phyloP scores from a whole-genome alignment of 1,140 invertebrate genomes.

The Gryon sp. region DNA sequence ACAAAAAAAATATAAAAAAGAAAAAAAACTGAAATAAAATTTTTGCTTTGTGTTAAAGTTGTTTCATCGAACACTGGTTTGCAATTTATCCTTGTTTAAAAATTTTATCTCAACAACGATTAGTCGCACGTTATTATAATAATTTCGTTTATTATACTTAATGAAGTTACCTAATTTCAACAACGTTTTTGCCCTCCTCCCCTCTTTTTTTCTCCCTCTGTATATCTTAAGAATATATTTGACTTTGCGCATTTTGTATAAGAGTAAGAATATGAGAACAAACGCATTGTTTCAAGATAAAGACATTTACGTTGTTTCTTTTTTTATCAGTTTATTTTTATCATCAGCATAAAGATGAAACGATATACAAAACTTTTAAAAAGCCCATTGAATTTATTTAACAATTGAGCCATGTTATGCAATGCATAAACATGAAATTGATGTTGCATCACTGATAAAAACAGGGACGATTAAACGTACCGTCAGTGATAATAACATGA shows the following conservation, averaged over 20 bases:
- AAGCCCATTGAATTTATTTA: conserved; percentile 3
- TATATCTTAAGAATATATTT: background rate
- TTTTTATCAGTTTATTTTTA: conserved; percentile 46
- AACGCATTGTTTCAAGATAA: background rate
- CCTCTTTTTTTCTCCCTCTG: background rate
- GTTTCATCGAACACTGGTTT: no score
- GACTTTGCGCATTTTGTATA: background rate
- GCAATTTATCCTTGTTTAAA: background rate
- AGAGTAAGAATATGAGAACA: background rate
- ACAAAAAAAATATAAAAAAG: no score
- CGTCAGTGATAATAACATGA: background rate
- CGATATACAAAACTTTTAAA: conserved; percentile 21
- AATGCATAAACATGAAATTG: conserved; percentile 4
- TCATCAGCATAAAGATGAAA: conserved; percentile 7
- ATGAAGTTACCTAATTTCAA: no score
- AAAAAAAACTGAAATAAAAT: conserved; percentile 7
- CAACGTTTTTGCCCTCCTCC: background rate
- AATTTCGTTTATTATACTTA: no score
- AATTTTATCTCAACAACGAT: no score
- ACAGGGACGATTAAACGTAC: background rate
- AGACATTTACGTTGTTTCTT: background rate
- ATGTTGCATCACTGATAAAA: conserved; percentile 9
- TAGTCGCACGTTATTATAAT: background rate
- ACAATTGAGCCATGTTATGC: conserved; percentile 5
- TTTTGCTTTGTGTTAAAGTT: conserved; percentile 5